Percentiles rank a stretch among this genome's conserved stretches.
phyloP scores from a whole-genome alignment of 2,797 vertebrate genomes.

The Phalloptychus januarius region DNA sequence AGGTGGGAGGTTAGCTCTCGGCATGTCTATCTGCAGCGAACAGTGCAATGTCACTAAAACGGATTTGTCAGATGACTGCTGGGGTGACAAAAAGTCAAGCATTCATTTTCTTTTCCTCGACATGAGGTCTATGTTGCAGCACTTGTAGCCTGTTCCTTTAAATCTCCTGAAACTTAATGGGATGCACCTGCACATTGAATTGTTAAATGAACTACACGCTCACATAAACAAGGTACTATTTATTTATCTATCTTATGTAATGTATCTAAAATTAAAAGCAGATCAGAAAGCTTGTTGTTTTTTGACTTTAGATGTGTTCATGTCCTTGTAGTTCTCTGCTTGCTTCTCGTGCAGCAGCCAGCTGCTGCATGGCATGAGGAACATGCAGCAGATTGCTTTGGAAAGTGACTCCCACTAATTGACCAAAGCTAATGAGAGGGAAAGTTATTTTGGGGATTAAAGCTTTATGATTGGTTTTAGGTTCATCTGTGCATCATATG shows the following conservation, averaged over 20 bases:
- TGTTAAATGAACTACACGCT: conserved; percentile 20
- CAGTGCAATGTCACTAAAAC: conserved; percentile 38
- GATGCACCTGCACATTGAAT: neutral
- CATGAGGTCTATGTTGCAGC: conserved; percentile 8
- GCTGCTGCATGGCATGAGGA: neutral
- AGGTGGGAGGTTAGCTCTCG: conserved; percentile 50
- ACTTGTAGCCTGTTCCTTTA: neutral
- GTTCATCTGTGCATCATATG: neutral
- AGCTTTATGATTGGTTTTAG: neutral
- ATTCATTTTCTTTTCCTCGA: conserved; percentile 34
- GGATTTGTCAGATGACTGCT: conserved; percentile 55
- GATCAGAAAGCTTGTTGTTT: neutral
- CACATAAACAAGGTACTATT: conserved; percentile 1
- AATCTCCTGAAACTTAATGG: conserved; percentile 1
- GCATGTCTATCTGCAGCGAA: conserved; percentile 32
- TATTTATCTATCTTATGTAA: no score
- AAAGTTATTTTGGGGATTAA: neutral
- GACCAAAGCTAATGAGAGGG: neutral
- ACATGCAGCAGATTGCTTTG: conserved; percentile 44
- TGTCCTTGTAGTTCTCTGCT: conserved; percentile 11
- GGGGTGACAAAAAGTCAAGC: conserved; percentile 42
- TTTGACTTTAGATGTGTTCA: neutral
- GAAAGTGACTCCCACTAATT: conserved; percentile 11
- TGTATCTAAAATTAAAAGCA: neutral
- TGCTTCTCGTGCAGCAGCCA: conserved; percentile 43